Evolutionary conservation across 2,797 vertebrate genomes (phyloP).

Genomic region (Arctocebus calabarensis): DNA sequence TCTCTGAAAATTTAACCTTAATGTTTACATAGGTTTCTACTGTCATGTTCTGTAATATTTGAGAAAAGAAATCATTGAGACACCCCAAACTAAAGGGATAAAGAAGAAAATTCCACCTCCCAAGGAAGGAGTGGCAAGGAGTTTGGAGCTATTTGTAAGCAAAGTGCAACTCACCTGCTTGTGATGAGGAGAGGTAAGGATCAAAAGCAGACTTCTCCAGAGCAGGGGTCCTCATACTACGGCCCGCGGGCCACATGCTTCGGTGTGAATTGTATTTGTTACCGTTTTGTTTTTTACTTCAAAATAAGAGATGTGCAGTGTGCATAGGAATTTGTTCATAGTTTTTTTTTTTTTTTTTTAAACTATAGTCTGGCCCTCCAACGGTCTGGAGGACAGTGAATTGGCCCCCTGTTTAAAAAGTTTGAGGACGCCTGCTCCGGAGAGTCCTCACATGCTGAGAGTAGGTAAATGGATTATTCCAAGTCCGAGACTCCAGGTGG

Average conservation of each 20-base stretch:
- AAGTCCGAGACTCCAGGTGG: not conserved
- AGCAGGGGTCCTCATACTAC: too few relatives aligned
- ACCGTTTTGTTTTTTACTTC: too few relatives aligned
- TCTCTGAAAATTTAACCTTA: not conserved
- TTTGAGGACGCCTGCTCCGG: too few relatives aligned
- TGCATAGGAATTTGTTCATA: too few relatives aligned
- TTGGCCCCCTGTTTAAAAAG: too few relatives aligned
- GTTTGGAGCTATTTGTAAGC: not conserved
- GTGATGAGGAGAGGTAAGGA: not conserved
- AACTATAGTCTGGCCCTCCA: too few relatives aligned
- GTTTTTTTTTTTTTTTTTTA: not conserved
- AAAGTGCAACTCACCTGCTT: not conserved
- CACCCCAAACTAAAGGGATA: not conserved
- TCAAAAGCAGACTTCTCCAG: not conserved
- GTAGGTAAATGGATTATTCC: not conserved
- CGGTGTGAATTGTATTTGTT: too few relatives aligned
- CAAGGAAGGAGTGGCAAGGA: not conserved
- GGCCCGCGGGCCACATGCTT: too few relatives aligned
- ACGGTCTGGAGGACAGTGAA: too few relatives aligned
- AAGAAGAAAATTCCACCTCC: not conserved
- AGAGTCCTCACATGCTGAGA: not conserved
- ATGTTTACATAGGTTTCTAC: not conserved
- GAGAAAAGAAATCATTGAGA: not conserved
- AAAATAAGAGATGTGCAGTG: too few relatives aligned
- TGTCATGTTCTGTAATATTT: not conserved